Conservation (phyloP, 2,797 vertebrate species). For the Kryptopterus vitreolus region DNA sequence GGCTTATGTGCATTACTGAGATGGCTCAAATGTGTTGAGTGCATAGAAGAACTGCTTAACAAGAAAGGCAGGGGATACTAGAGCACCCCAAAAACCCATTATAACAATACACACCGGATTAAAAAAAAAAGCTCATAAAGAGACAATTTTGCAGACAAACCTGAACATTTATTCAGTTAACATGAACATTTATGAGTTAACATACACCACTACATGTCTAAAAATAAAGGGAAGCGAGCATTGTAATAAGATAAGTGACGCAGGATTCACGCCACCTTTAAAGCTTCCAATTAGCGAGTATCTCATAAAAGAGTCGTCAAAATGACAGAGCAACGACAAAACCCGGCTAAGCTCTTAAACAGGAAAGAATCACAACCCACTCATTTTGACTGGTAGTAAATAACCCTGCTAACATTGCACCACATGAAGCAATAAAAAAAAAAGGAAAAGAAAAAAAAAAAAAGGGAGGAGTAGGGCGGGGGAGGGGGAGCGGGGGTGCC, state of each 20-base stretch:
- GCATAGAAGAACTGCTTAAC: slow-evolving; percentile 34
- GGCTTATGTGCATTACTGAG: slow-evolving; percentile 60
- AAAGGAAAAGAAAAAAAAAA: slow-evolving; percentile 43
- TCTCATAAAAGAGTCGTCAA: background rate
- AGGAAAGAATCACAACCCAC: slow-evolving; percentile 18
- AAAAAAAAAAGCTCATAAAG: background rate
- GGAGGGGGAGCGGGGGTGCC: slow-evolving; percentile 40
- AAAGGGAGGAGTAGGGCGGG: slow-evolving; percentile 23
- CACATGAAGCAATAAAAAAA: slow-evolving; percentile 43
- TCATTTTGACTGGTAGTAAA: slow-evolving; percentile 22
- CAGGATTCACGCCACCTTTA: background rate
- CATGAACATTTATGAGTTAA: background rate
- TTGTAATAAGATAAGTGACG: background rate
- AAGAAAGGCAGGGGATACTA: slow-evolving; percentile 3
- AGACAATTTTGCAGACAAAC: background rate
- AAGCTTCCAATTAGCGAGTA: background rate
- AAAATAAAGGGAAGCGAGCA: background rate
- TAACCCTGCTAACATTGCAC: slow-evolving; percentile 30
- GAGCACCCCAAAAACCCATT: background rate
- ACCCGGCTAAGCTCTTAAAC: slow-evolving; percentile 15
- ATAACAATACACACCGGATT: background rate
- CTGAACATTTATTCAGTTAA: background rate
- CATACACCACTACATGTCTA: background rate
- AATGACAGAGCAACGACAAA: slow-evolving; percentile 3
- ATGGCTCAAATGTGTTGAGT: slow-evolving; percentile 54